Conservation (phyloP, 1,140 invertebrate species). For the Euglossa dilemma region DNA sequence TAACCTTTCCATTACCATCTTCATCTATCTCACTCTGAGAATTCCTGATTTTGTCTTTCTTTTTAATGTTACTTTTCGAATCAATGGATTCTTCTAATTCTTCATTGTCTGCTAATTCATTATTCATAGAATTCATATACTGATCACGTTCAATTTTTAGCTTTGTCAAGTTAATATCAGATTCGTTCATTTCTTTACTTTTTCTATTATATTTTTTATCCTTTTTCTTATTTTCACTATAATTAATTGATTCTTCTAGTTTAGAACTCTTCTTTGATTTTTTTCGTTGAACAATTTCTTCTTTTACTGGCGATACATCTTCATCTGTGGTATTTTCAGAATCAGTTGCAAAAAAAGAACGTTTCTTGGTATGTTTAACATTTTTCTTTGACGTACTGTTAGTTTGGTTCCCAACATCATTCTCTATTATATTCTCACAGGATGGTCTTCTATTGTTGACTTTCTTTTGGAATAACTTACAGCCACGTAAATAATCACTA, state of each 20-base stretch:
- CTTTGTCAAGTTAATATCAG: background rate
- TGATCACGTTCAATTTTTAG: background rate
- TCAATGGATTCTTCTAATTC: constrained; percentile 3
- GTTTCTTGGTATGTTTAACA: background rate
- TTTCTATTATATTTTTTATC: constrained; percentile 18
- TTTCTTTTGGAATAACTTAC: constrained; percentile 31
- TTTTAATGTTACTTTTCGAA: background rate
- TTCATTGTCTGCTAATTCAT: background rate
- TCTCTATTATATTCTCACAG: background rate
- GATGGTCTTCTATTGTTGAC: background rate
- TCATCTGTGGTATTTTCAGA: constrained; percentile 31
- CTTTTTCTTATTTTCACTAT: constrained; percentile 36
- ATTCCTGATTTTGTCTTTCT: background rate
- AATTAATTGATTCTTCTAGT: constrained; percentile 19
- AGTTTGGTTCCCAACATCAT: background rate
- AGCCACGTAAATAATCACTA: constrained; percentile 69
- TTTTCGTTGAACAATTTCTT: background rate
- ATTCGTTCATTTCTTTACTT: background rate
- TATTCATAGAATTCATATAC: background rate
- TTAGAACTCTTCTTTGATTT: constrained; percentile 18
- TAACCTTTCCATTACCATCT: constrained; percentile 15
- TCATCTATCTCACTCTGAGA: constrained; percentile 17
- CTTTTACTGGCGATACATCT: background rate
- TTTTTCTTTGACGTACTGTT: background rate
- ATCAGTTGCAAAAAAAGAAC: constrained; percentile 11